A percentile compares a stretch with the other conserved stretches of the same genome.
Conservation (phyloP, 2,888 invertebrate species). For the Lasioglossum lativentre region DNA sequence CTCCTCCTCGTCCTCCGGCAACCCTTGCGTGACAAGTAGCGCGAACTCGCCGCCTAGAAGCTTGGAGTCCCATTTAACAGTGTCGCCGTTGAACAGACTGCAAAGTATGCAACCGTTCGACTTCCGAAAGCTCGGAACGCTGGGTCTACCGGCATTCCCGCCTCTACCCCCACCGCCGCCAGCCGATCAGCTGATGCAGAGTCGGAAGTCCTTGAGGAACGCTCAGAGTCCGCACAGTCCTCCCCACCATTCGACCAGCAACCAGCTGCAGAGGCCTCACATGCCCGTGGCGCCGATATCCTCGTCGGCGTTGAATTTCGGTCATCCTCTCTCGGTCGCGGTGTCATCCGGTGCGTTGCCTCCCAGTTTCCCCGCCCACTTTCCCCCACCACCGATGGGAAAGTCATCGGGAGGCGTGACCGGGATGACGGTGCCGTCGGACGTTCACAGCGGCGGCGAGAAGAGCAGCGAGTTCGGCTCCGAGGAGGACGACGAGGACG, state of each 20-base stretch:
- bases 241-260: slow-evolving; percentile 75
- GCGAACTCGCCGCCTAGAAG: slow-evolving; percentile 88
- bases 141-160: slow-evolving; percentile 87
- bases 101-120: slow-evolving; percentile 99
- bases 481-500: slow-evolving; percentile 87
- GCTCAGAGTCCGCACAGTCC: slow-evolving; percentile 82
- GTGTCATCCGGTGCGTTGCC: slow-evolving; percentile 81
- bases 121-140: slow-evolving; percentile 91
- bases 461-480: slow-evolving; percentile 86
- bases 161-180: slow-evolving; percentile 81
- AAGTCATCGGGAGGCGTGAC: slow-evolving; percentile 73
- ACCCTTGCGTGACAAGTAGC: slow-evolving; percentile 83
- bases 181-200: slow-evolving; percentile 74
- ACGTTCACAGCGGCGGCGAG: slow-evolving; percentile 80
- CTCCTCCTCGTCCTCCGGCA: slow-evolving; percentile 77
- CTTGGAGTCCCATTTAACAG: slow-evolving; percentile 85
- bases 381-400: slow-evolving; percentile 79
- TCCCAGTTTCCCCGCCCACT: slow-evolving; percentile 82
- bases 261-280: slow-evolving; percentile 78
- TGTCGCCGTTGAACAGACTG: slow-evolving; percentile 93
- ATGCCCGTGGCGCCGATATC: slow-evolving; percentile 81
- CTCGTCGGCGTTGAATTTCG: slow-evolving; percentile 79
- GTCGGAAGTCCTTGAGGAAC: slow-evolving; percentile 76
- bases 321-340: slow-evolving; percentile 80
- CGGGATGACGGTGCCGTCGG: slow-evolving; percentile 72